Evolutionary conservation across 2,113 vertebrate genomes (phyloP).

Genomic region (Bubalus kerabau): DNA sequence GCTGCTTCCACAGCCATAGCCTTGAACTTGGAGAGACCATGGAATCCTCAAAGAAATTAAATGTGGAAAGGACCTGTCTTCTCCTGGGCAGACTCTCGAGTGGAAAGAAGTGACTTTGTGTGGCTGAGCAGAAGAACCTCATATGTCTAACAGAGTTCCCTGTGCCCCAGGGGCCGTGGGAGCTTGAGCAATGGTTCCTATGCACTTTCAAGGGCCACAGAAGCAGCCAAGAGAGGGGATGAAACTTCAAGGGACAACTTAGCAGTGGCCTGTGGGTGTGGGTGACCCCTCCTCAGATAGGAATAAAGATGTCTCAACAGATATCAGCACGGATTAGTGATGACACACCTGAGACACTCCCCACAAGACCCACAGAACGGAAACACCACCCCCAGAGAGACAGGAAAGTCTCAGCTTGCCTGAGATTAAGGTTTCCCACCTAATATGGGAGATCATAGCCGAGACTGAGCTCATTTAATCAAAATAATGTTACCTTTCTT

Average conservation of each 20-base stretch:
- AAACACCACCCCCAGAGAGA: neutral
- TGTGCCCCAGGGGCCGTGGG: neutral
- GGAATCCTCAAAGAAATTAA: neutral
- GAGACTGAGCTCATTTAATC: neutral
- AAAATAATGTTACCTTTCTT: neutral
- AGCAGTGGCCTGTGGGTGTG: neutral
- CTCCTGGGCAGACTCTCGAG: neutral
- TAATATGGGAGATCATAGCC: neutral
- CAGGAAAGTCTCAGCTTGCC: neutral
- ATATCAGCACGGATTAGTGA: neutral
- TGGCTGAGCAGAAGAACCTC: neutral
- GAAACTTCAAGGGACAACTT: neutral
- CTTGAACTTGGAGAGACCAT: neutral
- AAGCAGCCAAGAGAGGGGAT: neutral
- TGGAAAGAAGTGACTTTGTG: neutral
- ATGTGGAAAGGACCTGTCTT: neutral
- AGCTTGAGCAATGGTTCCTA: neutral
- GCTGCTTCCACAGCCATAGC: neutral
- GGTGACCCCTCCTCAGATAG: neutral
- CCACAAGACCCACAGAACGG: neutral
- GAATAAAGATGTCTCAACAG: neutral
- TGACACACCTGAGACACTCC: neutral
- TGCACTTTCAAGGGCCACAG: neutral
- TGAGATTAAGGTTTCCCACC: neutral
- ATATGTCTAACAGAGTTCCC: neutral